phyloP scores from a whole-genome alignment of 2,888 invertebrate species.

The Sipha maydis region DNA sequence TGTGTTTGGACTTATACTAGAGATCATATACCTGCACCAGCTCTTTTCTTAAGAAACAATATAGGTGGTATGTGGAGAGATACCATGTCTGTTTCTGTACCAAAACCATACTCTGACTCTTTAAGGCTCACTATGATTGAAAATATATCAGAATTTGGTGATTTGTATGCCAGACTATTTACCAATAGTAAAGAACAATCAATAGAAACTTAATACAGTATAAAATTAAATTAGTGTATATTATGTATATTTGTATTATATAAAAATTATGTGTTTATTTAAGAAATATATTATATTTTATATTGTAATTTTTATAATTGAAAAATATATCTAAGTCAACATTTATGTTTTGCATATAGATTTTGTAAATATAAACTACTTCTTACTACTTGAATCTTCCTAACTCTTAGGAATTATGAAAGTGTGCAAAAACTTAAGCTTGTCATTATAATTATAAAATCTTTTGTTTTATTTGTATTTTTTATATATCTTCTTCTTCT shows the following conservation, averaged over 20 bases:
- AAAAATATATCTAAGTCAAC: neutral
- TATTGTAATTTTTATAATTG: neutral
- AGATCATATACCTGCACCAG: constrained; percentile 88
- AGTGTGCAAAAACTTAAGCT: too few species aligned
- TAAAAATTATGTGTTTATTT: neutral
- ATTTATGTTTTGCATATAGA: neutral
- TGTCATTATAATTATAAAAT: too few species aligned
- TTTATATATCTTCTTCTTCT: too few species aligned
- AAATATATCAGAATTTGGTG: constrained; percentile 80
- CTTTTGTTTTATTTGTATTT: too few species aligned
- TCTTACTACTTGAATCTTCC: too few species aligned
- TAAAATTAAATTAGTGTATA: neutral
- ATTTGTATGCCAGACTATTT: constrained; percentile 82
- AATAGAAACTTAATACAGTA: constrained; percentile 5
- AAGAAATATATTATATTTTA: neutral
- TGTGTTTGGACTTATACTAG: constrained; percentile 91
- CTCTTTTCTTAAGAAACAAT: constrained; percentile 77
- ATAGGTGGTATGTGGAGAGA: constrained; percentile 75
- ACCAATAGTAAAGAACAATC: constrained; percentile 44
- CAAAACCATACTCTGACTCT: constrained; percentile 81
- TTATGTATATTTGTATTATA: constrained; percentile 31
- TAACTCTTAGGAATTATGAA: too few species aligned
- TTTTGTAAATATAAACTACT: too few species aligned
- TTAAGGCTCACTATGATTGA: constrained; percentile 82
- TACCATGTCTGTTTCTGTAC: constrained; percentile 76